Evolutionary conservation across 2,888 invertebrate species (phyloP).

Genomic region (Thera obeliscata): DNA sequence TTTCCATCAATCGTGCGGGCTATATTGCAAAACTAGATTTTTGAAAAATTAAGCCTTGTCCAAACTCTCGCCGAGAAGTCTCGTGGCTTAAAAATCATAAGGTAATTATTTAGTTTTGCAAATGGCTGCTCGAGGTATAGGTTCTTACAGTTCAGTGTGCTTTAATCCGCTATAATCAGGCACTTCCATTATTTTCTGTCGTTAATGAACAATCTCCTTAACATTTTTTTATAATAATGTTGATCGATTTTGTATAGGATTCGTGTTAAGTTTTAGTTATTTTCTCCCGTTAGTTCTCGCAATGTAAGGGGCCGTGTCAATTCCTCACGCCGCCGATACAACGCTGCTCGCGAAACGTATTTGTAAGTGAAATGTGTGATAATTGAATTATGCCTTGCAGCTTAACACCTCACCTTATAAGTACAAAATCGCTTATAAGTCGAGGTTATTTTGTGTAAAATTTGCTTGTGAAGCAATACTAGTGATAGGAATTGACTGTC

Average conservation of each 20-base stretch:
- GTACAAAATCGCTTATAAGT: constrained; percentile 43
- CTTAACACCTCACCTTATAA: constrained; percentile 43
- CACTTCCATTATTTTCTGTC: constrained; percentile 58
- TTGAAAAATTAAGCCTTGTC: constrained; percentile 8
- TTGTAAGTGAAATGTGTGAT: constrained; percentile 56
- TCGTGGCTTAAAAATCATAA: background rate
- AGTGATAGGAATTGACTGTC: constrained; percentile 75
- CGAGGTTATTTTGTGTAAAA: constrained; percentile 40
- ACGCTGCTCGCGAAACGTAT: constrained; percentile 46
- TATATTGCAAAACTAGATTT: constrained; percentile 28
- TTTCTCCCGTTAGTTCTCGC: constrained; percentile 45
- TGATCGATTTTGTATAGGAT: constrained; percentile 73
- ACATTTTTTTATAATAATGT: constrained; percentile 56
- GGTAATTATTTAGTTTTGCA: constrained; percentile 24
- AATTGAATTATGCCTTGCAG: constrained; percentile 46
- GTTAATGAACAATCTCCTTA: constrained; percentile 55
- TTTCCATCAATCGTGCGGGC: constrained; percentile 19
- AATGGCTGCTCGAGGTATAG: constrained; percentile 27
- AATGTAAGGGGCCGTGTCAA: constrained; percentile 74
- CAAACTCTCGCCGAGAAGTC: background rate
- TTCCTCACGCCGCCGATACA: constrained; percentile 63
- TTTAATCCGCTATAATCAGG: constrained; percentile 52
- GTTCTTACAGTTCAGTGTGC: constrained; percentile 42
- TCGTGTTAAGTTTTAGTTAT: constrained; percentile 72
- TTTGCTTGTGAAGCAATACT: constrained; percentile 64